Percentiles rank a stretch among this genome's conserved stretches.
Conservation (phyloP, 2,113 vertebrate species). For the Marcusenius ussheri region DNA sequence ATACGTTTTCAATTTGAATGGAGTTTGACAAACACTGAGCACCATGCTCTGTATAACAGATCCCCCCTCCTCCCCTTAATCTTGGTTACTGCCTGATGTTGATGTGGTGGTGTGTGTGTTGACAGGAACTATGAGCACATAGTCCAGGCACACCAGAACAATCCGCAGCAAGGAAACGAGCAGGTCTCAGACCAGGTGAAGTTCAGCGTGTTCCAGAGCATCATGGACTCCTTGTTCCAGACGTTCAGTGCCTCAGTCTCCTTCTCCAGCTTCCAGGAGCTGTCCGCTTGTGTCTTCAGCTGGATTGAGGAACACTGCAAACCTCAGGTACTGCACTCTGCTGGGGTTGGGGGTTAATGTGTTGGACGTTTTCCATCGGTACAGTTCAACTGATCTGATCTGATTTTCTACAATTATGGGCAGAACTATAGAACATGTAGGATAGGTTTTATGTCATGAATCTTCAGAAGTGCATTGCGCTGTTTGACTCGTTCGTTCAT, state of each 20-base stretch:
- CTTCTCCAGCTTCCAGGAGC: slow-evolving; percentile 84
- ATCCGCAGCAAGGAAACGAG: slow-evolving; percentile 80
- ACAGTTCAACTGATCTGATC: not conserved
- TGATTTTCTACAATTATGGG: not conserved
- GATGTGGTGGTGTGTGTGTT: not conserved
- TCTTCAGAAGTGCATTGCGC: not conserved
- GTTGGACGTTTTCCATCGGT: not conserved
- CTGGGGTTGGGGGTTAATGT: not conserved
- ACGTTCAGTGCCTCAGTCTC: slow-evolving; percentile 86
- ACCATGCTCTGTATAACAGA: not conserved
- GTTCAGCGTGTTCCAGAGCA: slow-evolving; percentile 91
- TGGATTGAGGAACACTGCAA: slow-evolving; percentile 99
- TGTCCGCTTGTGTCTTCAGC: slow-evolving; percentile 92
- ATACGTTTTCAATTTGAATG: not conserved
- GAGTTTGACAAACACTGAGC: not conserved
- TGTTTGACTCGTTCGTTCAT: not conserved
- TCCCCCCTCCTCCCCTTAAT: not conserved
- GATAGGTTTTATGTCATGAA: not conserved
- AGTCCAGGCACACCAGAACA: slow-evolving; percentile 91
- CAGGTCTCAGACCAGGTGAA: slow-evolving; percentile 92
- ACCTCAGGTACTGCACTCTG: slow-evolving; percentile 71
- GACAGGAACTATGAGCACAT: slow-evolving; percentile 97
- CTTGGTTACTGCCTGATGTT: not conserved
- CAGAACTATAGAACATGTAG: not conserved
- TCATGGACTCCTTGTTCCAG: slow-evolving; percentile 96